Conservation (phyloP, 2,888 invertebrate species). For the Tethea ocularis region DNA sequence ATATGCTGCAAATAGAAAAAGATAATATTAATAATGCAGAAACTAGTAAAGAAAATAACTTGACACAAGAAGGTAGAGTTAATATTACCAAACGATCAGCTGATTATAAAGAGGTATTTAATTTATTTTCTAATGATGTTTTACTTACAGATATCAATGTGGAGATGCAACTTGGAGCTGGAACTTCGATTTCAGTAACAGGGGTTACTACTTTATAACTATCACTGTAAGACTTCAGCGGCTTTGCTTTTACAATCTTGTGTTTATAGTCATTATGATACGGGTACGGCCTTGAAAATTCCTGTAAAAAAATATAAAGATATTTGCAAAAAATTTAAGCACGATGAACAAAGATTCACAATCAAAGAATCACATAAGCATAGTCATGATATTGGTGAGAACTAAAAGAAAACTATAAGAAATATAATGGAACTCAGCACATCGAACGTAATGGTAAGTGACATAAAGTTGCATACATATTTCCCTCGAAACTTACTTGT, state of each 20-base stretch:
- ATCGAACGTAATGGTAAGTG: too few relatives aligned
- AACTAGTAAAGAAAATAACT: constrained; percentile 2
- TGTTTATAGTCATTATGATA: neutral
- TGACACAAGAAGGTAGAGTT: too few relatives aligned
- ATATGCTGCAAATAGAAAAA: constrained; percentile 31
- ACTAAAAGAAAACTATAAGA: too few relatives aligned
- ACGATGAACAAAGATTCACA: neutral
- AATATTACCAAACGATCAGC: too few relatives aligned
- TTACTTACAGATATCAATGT: constrained; percentile 28
- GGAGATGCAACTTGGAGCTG: constrained; percentile 21
- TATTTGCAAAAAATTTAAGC: neutral
- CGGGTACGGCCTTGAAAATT: neutral
- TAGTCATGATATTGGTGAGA: too few relatives aligned
- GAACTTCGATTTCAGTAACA: constrained; percentile 15
- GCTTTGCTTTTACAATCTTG: neutral
- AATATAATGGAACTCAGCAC: too few relatives aligned
- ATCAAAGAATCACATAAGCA: neutral
- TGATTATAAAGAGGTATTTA: too few relatives aligned
- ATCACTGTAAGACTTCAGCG: neutral
- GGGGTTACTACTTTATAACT: constrained; percentile 12
- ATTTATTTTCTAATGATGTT: too few relatives aligned
- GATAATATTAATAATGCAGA: neutral
- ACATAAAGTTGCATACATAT: neutral
- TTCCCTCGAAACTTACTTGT: constrained; percentile 31
- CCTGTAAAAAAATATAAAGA: neutral